phyloP scores from a whole-genome alignment of 2,113 vertebrate species.

The Megaceryle maxima region DNA sequence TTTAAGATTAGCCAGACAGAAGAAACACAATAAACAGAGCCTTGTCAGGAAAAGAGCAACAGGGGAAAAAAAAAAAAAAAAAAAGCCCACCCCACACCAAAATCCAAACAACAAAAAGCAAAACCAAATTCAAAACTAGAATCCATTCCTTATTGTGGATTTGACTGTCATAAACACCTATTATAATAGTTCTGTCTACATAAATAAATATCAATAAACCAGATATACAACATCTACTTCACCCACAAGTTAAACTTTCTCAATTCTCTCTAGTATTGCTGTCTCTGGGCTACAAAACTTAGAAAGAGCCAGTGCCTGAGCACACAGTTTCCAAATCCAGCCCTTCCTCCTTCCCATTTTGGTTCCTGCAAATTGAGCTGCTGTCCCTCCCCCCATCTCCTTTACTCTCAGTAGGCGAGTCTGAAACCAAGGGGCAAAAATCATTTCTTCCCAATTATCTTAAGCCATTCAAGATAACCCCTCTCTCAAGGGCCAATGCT shows the following conservation, averaged over 20 bases:
- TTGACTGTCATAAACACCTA: not conserved
- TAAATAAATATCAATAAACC: not conserved
- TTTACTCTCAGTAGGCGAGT: constrained; percentile 22
- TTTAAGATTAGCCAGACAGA: constrained; percentile 63
- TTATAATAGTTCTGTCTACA: not conserved
- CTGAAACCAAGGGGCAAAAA: constrained; percentile 75
- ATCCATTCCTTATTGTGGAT: constrained; percentile 11
- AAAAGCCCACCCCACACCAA: not conserved
- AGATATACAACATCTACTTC: not conserved
- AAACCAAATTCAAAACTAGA: not conserved
- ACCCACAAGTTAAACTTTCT: constrained; percentile 19
- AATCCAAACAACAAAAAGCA: not conserved
- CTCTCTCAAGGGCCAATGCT: constrained; percentile 63
- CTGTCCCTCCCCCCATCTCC: constrained; percentile 2
- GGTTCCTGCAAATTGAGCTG: constrained; percentile 38
- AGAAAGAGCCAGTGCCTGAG: constrained; percentile 34
- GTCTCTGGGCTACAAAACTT: constrained; percentile 20
- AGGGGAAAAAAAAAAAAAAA: not conserved
- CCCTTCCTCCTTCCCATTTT: constrained; percentile 9
- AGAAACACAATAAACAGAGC: not conserved
- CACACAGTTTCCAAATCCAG: constrained; percentile 45
- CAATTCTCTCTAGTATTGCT: constrained; percentile 26
- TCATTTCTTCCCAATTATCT: constrained; percentile 77
- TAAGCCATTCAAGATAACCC: constrained; percentile 72
- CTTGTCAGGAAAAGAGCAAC: not conserved